Conservation (phyloP, 2,113 vertebrate species). For the Ochotona princeps region DNA sequence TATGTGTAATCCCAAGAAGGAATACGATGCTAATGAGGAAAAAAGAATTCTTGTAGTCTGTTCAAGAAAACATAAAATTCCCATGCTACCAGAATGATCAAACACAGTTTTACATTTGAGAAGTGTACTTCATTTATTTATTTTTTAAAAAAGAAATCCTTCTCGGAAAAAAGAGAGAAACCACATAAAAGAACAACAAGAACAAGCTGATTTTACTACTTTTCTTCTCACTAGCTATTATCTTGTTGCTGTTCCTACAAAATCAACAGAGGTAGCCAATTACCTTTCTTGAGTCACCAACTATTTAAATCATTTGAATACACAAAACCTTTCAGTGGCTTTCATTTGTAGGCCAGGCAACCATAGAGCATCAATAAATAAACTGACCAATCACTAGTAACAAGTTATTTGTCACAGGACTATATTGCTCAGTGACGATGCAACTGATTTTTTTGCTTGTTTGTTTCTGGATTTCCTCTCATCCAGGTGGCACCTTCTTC, state of each 20-base stretch:
- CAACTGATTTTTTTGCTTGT: conserved; percentile 33
- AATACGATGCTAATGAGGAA: conserved; percentile 7
- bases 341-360: conserved; percentile 72
- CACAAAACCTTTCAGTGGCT: conserved; percentile 62
- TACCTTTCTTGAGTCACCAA: conserved; percentile 67
- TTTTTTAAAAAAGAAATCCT: background rate
- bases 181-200: background rate
- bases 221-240: conserved; percentile 21
- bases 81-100: background rate
- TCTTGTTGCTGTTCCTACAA: conserved; percentile 49
- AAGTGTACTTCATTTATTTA: background rate
- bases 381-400: conserved; percentile 58
- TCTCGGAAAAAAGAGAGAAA: background rate
- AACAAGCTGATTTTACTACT: background rate
- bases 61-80: conserved; percentile 2
- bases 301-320: conserved; percentile 71
- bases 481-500: background rate
- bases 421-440: conserved; percentile 25
- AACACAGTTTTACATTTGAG: conserved; percentile 32
- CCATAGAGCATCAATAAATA: conserved; percentile 67
- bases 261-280: conserved; percentile 29
- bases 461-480: background rate
- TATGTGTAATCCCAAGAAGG: conserved; percentile 42
- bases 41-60: conserved; percentile 12
- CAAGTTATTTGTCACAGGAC: conserved; percentile 50